Evolutionary conservation across 2,888 invertebrate species (phyloP), one percentile per base, ranked within the genome.

Genomic region (Dendrolimus houi): DNA sequence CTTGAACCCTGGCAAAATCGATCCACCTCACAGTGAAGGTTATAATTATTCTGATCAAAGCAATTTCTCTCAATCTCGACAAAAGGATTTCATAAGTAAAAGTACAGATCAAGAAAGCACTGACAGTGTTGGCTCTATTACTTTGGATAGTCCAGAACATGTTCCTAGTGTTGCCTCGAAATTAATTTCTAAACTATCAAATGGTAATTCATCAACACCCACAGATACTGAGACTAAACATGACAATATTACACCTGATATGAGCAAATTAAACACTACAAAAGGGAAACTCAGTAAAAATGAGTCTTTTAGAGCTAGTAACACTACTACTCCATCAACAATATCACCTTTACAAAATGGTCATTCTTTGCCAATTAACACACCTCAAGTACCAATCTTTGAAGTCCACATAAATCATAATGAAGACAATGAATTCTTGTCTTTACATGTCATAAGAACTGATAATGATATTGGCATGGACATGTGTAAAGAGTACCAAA

Each of bases 331-430:
- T 8, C 88, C 91, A 0, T 90, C 91, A 1, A 90, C 91, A 0
- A 89, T 89, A 64, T 91, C 91, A 0, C 91, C 91, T 0, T 67
- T 91, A 55, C 85, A 86, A 61, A 91, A 91, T 57, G 91, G 91
- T 0, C 91, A 91, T 62, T 83, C 85, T 0, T 64, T 87, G 58
- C 88, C 86, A 2, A 71, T 78, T 1, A 79, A 75, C 56, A 88
- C 85, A 9, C 89, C 86, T 6, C 87, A 86, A 59, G 69, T 83
- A 58, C 91, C 91, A 2, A 69, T 82, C 1, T 91, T 91, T 58
- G 89, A 91, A 62, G 76, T 91, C 41, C 88, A 91, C 59, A 71
- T 88, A 0, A 84, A 80, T 60, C 80, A 86, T 41, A 89, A 85
- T 58, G 91, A 91, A 58, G 89, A 91, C 47, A 81, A 85, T 56